Evolutionary conservation across 2,888 invertebrate genomes (phyloP).

Genomic region (Xanthia togata): DNA sequence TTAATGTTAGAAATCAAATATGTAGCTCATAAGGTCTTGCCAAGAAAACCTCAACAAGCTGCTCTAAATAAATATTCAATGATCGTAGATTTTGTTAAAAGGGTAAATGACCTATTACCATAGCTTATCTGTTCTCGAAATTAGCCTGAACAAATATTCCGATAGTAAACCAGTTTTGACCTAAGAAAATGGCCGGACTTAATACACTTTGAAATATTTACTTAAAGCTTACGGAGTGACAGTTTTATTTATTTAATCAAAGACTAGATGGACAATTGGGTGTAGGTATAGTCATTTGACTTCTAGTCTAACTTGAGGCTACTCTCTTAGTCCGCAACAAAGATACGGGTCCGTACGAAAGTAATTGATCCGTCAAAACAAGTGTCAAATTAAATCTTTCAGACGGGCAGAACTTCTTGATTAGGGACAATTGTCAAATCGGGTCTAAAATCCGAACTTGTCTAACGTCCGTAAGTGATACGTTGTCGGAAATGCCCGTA

Average conservation of each 20-base stretch:
- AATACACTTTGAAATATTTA: constrained; percentile 2
- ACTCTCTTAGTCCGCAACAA: background rate
- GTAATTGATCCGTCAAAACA: background rate
- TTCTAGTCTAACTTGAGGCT: background rate
- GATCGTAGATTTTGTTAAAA: constrained; percentile 3
- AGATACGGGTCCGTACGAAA: background rate
- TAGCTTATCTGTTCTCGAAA: constrained; percentile 53
- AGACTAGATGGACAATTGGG: background rate
- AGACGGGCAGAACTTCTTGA: too few relatives aligned
- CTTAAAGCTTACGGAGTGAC: background rate
- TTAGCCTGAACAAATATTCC: constrained; percentile 51
- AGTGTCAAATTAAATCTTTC: too few relatives aligned
- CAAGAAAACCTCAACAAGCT: background rate
- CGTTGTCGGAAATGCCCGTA: too few relatives aligned
- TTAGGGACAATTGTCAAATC: too few relatives aligned
- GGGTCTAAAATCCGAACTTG: too few relatives aligned
- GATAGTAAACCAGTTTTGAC: constrained; percentile 54
- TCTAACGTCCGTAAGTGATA: too few relatives aligned
- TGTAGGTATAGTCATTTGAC: background rate
- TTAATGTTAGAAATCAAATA: background rate
- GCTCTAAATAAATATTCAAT: constrained; percentile 17
- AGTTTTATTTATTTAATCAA: constrained; percentile 12
- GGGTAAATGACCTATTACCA: constrained; percentile 47
- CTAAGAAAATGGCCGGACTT: constrained; percentile 19
- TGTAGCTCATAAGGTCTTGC: background rate